Conservation (phyloP, 2,888 invertebrate genomes). For the Lepidocyrtoides sp. region DNA sequence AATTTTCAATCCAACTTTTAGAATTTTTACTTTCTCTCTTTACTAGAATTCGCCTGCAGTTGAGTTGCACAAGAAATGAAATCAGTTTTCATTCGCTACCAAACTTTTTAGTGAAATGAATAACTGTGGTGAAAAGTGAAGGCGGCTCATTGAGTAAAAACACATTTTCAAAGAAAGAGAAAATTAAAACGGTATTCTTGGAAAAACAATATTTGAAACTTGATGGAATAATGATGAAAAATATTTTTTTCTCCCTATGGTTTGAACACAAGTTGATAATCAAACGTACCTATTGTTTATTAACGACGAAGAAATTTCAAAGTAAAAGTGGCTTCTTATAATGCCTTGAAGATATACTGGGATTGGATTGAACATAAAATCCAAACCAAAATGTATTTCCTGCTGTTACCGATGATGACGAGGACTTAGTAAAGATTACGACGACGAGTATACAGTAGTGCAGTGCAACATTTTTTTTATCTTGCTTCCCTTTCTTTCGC, state of each 20-base stretch:
- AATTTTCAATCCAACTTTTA: no score
- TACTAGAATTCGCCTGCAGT: background rate
- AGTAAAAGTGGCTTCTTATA: background rate
- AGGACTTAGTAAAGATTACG: constrained; percentile 50
- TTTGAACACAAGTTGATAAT: no score
- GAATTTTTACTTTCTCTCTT: background rate
- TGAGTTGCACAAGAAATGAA: background rate
- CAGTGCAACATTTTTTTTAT: constrained; percentile 27
- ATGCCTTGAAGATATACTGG: background rate
- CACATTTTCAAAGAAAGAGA: background rate
- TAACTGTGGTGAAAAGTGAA: background rate
- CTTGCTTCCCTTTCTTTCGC: background rate
- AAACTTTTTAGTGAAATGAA: background rate
- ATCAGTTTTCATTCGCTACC: no score
- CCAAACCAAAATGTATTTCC: background rate
- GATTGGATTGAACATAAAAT: background rate
- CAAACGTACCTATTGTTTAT: no score
- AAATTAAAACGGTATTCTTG: constrained; percentile 24
- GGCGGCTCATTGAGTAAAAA: background rate
- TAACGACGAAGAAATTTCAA: constrained; percentile 1
- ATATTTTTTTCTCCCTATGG: no score
- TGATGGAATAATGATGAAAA: no score
- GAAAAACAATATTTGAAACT: constrained; percentile 48
- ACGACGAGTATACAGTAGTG: no score
- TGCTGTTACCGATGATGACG: background rate